A percentile compares a stretch with the other conserved stretches of the same genome.
Evolutionary conservation across 64 coral and sea anemone species (phyloP).

Genomic region (Montipora efflorescens): DNA sequence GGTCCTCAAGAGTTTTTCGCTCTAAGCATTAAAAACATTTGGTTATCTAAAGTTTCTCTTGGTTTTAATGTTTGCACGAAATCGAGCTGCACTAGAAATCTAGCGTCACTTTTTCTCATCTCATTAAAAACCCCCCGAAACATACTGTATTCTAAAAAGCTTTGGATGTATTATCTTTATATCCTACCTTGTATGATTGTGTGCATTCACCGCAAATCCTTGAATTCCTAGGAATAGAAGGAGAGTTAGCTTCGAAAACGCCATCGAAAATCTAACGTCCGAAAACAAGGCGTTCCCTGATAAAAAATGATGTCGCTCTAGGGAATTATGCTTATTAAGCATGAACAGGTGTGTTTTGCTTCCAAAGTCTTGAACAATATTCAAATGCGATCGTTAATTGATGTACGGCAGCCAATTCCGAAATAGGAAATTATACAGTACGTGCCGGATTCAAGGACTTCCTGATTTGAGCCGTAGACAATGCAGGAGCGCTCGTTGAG

Average conservation of each 20-base stretch:
- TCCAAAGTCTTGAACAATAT: not conserved
- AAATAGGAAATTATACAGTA: not conserved
- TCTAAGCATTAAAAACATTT: not conserved
- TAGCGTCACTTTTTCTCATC: not conserved
- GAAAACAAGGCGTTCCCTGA: conserved; percentile 30
- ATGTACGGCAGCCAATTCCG: conserved; percentile 18
- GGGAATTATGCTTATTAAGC: conserved; percentile 33
- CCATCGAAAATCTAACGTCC: not conserved
- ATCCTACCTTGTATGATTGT: not conserved
- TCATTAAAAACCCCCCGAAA: too few species aligned
- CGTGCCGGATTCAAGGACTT: not conserved
- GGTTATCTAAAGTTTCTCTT: not conserved
- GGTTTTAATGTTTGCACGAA: not conserved
- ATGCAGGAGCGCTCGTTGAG: not conserved
- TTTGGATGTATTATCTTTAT: not conserved
- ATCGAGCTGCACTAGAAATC: not conserved
- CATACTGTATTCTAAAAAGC: not conserved
- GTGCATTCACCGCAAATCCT: not conserved
- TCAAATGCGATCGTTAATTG: conserved; percentile 15
- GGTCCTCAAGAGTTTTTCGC: not conserved
- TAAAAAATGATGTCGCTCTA: conserved; percentile 11
- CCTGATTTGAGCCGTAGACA: not conserved
- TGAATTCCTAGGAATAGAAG: conserved; percentile 8
- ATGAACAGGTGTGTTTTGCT: conserved; percentile 5
- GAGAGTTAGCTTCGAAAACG: not conserved